Evolutionary conservation across 2,797 vertebrate species (phyloP).

Genomic region (Pempheris klunzingeri): DNA sequence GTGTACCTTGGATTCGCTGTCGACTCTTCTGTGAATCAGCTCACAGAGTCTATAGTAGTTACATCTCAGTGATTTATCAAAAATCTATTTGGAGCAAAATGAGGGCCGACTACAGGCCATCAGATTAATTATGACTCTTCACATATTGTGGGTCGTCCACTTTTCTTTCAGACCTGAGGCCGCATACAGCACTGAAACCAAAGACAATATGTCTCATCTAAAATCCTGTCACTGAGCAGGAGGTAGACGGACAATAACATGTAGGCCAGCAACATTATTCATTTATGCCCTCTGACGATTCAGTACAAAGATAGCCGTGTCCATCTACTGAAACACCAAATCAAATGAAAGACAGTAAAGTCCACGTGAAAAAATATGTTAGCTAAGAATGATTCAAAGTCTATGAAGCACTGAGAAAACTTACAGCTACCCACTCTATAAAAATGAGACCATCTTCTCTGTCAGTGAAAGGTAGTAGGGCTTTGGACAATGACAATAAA

Average conservation of each 20-base stretch:
- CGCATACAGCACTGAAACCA: constrained; percentile 23
- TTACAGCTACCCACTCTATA: not conserved
- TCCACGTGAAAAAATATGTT: constrained; percentile 6
- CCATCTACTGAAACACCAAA: constrained; percentile 13
- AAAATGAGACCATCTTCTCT: constrained; percentile 1
- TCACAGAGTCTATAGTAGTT: not conserved
- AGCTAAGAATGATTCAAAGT: constrained; percentile 1
- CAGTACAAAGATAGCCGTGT: constrained; percentile 21
- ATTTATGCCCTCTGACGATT: constrained; percentile 31
- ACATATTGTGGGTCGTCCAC: constrained; percentile 3
- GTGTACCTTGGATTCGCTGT: constrained; percentile 21
- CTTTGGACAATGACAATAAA: constrained; percentile 21
- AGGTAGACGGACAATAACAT: constrained; percentile 40
- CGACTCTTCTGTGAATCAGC: constrained; percentile 23
- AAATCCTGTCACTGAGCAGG: constrained; percentile 30
- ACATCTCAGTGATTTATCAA: constrained; percentile 31
- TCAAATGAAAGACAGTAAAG: constrained; percentile 8
- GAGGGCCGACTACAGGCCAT: constrained; percentile 15
- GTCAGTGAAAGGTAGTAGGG: constrained; percentile 13
- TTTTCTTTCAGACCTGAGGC: constrained; percentile 5
- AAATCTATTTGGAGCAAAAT: constrained; percentile 38
- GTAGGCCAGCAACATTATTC: constrained; percentile 35
- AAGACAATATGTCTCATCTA: constrained; percentile 27
- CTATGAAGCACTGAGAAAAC: not conserved
- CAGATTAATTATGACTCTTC: constrained; percentile 24